Evolutionary conservation across 2,888 invertebrate genomes (phyloP).

Genomic region (Drosophila meridionalis): DNA sequence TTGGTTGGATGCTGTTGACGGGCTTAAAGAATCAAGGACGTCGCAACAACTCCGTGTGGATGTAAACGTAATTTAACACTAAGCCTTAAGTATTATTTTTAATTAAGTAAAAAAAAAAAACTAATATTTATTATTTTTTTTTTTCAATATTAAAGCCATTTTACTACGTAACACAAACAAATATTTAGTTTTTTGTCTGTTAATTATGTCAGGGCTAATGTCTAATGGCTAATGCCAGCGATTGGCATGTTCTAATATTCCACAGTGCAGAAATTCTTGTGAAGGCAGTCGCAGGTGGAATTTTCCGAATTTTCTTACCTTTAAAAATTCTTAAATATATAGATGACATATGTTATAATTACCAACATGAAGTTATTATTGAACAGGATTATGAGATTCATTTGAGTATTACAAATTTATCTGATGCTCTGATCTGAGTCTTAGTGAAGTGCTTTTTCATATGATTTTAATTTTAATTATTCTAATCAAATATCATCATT

Average conservation of each 20-base stretch:
- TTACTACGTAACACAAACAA: not conserved
- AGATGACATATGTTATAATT: too few species aligned
- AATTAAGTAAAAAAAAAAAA: constrained; percentile 20
- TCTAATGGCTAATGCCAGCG: too few species aligned
- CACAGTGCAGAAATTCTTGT: not conserved
- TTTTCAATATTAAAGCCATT: constrained; percentile 22
- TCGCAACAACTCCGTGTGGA: constrained; percentile 79
- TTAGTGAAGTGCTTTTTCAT: too few species aligned
- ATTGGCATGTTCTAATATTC: constrained; percentile 17
- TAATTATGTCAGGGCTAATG: not conserved
- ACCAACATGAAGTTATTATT: too few species aligned
- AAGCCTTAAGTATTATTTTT: constrained; percentile 44
- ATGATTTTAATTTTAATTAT: too few species aligned
- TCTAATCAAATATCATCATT: too few species aligned
- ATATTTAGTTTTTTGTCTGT: not conserved
- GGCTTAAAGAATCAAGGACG: constrained; percentile 77
- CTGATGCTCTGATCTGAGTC: too few species aligned
- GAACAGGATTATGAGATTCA: too few species aligned
- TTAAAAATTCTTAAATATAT: too few species aligned
- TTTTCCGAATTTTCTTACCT: constrained; percentile 18
- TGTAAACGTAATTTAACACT: constrained; percentile 53
- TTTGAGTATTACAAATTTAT: too few species aligned
- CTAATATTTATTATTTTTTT: constrained; percentile 29
- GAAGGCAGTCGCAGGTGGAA: constrained; percentile 27
- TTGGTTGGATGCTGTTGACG: constrained; percentile 76